Percentiles rank a stretch among this genome's conserved stretches.
These are phyloP conservation scores for Anguilla obscura DNA, from an alignment of 2,797 vertebrate species.

Conservation along the genomic window DNA sequence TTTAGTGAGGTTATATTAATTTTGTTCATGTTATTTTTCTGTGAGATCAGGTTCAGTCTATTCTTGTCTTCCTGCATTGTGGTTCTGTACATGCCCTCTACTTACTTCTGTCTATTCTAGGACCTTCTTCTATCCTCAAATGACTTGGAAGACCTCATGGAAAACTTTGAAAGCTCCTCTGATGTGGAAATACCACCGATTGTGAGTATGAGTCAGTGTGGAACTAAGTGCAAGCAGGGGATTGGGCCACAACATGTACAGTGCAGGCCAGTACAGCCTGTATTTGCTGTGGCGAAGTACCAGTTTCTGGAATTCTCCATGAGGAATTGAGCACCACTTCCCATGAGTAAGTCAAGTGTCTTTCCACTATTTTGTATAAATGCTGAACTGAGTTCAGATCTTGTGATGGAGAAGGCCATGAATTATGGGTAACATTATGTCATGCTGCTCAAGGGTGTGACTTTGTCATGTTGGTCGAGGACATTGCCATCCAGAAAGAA, in stretches of 20 bases:
- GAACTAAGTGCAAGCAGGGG: neutral
- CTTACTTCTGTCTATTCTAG: conserved; percentile 31
- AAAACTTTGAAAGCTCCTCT: conserved; percentile 36
- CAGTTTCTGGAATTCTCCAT: neutral
- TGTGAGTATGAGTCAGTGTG: conserved; percentile 28
- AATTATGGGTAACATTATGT: neutral
- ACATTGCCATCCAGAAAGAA: neutral
- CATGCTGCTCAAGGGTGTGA: neutral
- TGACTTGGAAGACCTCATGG: conserved; percentile 23
- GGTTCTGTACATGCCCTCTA: neutral
- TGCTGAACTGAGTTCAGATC: neutral
- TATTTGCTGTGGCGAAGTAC: neutral
- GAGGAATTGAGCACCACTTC: neutral
- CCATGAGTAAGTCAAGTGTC: too few species aligned
- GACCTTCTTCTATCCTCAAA: conserved; percentile 23
- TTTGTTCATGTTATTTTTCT: neutral
- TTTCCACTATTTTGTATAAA: neutral
- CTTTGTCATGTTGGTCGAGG: neutral
- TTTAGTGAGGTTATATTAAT: neutral
- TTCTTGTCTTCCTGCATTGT: neutral
- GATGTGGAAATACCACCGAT: conserved; percentile 15
- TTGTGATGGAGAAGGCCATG: neutral
- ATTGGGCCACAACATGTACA: neutral
- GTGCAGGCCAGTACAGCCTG: neutral
- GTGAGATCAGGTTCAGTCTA: neutral